These are phyloP conservation scores for Strix aluco DNA, from an alignment of 2,113 vertebrate species.

Conservation along the genomic window DNA sequence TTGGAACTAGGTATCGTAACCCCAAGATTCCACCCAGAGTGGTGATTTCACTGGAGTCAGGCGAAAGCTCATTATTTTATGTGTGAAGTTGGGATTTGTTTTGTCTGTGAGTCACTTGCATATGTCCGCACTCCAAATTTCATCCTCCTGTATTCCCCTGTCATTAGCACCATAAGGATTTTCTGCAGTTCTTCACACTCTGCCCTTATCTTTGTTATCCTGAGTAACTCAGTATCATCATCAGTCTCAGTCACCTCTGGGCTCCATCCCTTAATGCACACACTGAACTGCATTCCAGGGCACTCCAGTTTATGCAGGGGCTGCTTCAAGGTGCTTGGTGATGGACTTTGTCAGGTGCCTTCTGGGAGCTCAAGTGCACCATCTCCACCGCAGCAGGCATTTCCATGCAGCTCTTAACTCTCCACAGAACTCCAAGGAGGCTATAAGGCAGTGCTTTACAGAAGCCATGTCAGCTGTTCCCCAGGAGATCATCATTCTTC, in stretches of 20 bases:
- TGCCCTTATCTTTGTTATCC: background rate
- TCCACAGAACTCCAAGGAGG: background rate
- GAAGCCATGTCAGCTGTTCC: background rate
- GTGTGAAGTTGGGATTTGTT: background rate
- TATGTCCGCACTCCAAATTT: background rate
- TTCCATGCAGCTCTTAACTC: background rate
- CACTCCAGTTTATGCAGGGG: background rate
- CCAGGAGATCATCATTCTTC: background rate
- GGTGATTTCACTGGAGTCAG: background rate
- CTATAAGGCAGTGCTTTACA: background rate
- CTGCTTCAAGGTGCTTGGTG: background rate
- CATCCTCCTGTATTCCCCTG: background rate
- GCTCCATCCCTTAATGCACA: background rate
- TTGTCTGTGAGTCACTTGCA: background rate
- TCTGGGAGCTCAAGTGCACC: background rate
- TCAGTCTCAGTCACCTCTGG: background rate
- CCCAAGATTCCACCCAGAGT: background rate
- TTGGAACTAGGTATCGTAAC: background rate
- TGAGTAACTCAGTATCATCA: background rate
- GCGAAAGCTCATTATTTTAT: background rate
- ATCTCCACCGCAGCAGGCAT: background rate
- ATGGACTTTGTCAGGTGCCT: background rate
- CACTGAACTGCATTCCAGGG: background rate
- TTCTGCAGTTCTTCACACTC: background rate
- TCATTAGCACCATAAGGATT: background rate